phyloP scores from a whole-genome alignment of 2,797 vertebrate genomes.

The Margarornis squamiger region DNA sequence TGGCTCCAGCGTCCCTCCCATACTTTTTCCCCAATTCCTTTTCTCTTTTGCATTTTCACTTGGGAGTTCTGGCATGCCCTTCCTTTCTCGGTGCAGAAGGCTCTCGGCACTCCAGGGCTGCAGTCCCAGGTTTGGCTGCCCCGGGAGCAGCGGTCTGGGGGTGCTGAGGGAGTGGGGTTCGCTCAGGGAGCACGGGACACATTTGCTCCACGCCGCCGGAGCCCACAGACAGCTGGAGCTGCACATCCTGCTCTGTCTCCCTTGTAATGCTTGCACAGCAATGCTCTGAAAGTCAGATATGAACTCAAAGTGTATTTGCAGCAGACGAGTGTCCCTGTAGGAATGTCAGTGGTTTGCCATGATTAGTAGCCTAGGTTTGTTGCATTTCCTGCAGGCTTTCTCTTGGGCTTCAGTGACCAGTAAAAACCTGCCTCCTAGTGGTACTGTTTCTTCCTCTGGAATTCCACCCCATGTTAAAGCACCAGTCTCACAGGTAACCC shows the following conservation, averaged over 20 bases:
- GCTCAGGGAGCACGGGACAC: accelerated
- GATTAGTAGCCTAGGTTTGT: constrained; percentile 81
- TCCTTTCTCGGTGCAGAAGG: background rate
- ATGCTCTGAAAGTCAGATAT: constrained; percentile 28
- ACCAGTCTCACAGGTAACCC: constrained; percentile 93
- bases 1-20: background rate
- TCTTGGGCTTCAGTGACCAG: constrained; percentile 99
- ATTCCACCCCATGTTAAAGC: constrained; percentile 97
- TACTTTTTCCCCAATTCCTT: background rate
- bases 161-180: background rate
- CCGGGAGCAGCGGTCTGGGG: background rate
- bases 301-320: constrained; percentile 68
- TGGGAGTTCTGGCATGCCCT: background rate
- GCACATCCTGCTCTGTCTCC: background rate
- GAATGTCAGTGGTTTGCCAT: constrained; percentile 78
- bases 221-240: background rate
- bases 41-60: background rate
- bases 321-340: constrained; percentile 72
- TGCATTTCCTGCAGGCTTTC: constrained; percentile 90
- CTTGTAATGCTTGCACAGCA: constrained; percentile 55
- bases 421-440: constrained; percentile 98
- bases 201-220: background rate
- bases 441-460: constrained; percentile 93
- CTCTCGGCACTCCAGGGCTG: background rate
- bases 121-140: background rate